Evolutionary conservation across 2,888 invertebrate species (phyloP).

Genomic region (Anthrax anthrax): DNA sequence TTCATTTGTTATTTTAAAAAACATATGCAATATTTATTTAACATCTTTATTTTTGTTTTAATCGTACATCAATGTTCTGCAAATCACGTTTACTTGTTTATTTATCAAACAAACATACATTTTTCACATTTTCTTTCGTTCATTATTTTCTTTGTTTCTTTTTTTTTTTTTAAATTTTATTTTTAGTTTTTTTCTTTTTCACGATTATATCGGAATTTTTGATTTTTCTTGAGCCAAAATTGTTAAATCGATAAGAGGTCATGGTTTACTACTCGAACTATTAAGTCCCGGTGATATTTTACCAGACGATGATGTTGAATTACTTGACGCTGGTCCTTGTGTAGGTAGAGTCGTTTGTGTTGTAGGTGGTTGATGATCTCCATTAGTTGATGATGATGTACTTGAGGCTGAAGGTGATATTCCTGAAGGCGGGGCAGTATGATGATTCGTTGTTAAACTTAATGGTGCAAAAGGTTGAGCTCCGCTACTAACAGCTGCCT

Average conservation of each 20-base stretch:
- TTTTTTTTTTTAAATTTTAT: not conserved
- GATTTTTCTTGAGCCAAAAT: too few species aligned
- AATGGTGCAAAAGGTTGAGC: constrained; percentile 30
- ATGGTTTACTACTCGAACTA: constrained; percentile 18
- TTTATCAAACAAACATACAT: not conserved
- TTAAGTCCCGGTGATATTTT: constrained; percentile 31
- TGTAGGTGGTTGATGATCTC: constrained; percentile 24
- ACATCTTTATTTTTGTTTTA: too few species aligned
- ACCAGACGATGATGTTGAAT: constrained; percentile 31
- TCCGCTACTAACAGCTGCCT: constrained; percentile 30
- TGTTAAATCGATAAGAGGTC: constrained; percentile 3
- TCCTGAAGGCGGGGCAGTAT: constrained; percentile 32
- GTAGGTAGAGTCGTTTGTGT: constrained; percentile 15
- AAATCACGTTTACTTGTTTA: constrained; percentile 15
- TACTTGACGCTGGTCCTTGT: constrained; percentile 22
- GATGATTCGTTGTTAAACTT: constrained; percentile 29
- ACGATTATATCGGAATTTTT: too few species aligned
- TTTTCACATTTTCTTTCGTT: not conserved
- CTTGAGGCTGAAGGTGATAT: constrained; percentile 39
- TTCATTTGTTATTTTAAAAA: too few species aligned
- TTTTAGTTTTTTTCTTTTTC: not conserved
- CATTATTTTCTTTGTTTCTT: not conserved
- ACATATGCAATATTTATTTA: too few species aligned
- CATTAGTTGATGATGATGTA: constrained; percentile 34
- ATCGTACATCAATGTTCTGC: too few species aligned